Base-by-base conservation (phyloP, 2,113 vertebrate species). In the Ictalurus punctatus region DNA sequence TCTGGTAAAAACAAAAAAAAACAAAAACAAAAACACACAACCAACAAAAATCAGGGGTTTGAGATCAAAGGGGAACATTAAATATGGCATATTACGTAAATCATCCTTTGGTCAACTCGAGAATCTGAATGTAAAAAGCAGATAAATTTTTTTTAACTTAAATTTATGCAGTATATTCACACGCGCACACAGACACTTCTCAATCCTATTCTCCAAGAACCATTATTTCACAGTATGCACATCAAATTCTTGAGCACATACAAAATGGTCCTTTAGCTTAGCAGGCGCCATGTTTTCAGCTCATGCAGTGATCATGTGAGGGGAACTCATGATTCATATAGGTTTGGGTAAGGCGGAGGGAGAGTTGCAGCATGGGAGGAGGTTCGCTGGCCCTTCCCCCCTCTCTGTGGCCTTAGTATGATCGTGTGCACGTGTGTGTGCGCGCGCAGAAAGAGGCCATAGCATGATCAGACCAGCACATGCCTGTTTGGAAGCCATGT, bases 401-500 rank as follows among this genome's bases (percentile, higher is more conserved):
- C 90, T 61, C 86, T 76, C 89, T 86, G 19, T 76, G 90, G 89
- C 76, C 88, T 90, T 88, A 90, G 89, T 84, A 91, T 89, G 91
- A 69, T 86, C 86, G 67, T 84, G 86, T n/a, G 48, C 73, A 90
- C 71, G 67, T 83, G 48, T 84, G 86, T n/a, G 48, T 78, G 91
- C 71, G 65, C 71, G 65, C 83, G 48, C 61, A 74, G 61, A 61
- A 76, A 59, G n/a, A 73, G 88, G 79, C 78, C 84, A 78, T 88
- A 90, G 92, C 81, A 85, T 89, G 91, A 86, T 93, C 89, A 86
- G 90, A 91, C 90, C 90, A 89, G 88, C 92, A 92, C 94, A 96
- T 94, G 94, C 91, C 90, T 93, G 92, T 93, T 91, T 89, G 88
- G 90, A 90, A 92, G 90, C 92, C 95, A 95, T 95, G 95, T 95